These are phyloP conservation scores for Ethmia dodecea DNA, from an alignment of 2,888 invertebrate species.

Conservation along the genomic window DNA sequence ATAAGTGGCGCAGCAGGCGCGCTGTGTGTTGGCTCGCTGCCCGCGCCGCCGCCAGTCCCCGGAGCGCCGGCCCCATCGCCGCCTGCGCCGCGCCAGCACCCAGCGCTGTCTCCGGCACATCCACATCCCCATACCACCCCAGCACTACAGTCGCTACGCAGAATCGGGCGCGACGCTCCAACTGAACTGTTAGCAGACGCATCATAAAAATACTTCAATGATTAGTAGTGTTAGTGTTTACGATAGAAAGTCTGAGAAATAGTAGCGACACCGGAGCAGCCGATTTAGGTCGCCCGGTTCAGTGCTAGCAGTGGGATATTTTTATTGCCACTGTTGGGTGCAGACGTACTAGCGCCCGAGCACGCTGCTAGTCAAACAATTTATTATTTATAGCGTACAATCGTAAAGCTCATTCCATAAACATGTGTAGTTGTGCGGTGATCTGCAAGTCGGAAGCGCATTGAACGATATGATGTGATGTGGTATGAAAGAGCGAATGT, in stretches of 20 bases:
- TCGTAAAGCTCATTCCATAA: conserved; percentile 72
- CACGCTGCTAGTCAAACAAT: conserved; percentile 58
- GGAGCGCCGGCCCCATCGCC: conserved; percentile 56
- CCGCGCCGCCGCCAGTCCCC: conserved; percentile 66
- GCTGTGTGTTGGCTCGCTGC: conserved; percentile 56
- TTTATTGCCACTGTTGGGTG: conserved; percentile 70
- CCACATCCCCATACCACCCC: conserved; percentile 5
- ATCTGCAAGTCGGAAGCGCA: conserved; percentile 20
- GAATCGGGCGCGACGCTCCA: conserved; percentile 10
- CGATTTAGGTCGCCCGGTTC: conserved; percentile 75
- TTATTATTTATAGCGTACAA: conserved; percentile 66
- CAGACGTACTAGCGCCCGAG: conserved; percentile 60
- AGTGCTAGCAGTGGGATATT: conserved; percentile 71
- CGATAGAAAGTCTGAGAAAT: conserved; percentile 40
- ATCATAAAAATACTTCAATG: conserved; percentile 22
- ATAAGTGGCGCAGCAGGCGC: conserved; percentile 52
- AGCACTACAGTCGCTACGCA: conserved; percentile 16
- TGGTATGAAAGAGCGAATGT: conserved; percentile 37
- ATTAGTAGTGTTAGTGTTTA: conserved; percentile 28
- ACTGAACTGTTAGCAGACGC: conserved; percentile 4
- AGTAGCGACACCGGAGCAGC: conserved; percentile 45
- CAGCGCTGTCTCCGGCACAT: conserved; percentile 8
- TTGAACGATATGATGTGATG: conserved; percentile 23
- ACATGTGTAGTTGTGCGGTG: conserved; percentile 39
- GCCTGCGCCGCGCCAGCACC: conserved; percentile 42